Base-by-base conservation (phyloP, 2,797 vertebrate genomes). In the Peromyscus melanophrys region DNA sequence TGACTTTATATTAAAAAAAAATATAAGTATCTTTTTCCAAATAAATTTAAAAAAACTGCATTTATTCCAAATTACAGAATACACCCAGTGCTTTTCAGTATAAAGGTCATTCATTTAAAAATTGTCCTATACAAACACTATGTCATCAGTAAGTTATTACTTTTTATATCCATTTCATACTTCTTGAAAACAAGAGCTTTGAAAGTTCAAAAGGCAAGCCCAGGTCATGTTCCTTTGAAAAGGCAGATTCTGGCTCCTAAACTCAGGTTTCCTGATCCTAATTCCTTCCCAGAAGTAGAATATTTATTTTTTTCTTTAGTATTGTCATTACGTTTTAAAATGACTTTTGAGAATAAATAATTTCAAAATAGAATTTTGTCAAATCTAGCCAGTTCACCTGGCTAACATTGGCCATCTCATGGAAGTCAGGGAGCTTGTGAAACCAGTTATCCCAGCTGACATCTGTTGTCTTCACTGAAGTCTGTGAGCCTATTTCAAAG, bases 41-140 rank as follows among this genome's bases (percentile, higher is more conserved):
- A 43, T 40, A 40, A 29, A 87, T 71, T 29, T 2, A 3, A 11
- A 63, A 29, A 65, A 65, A 95, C 21, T 84, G 40, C 0, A 37
- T 85, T 88, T 88, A 87, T 9, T 93, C 65, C 65, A 96, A 93
- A 93, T 85, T 90, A 52, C 84, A 77, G 63, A 4, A 80, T 27
- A 29, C 86, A 75, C 7, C 9, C 8, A 69, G 46, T 40, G 0
- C 19, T 96, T 90, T 82, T 80, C 4, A 67, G 19, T 63, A 78
- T n/a, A 85, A 76, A 90, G 4, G 37, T 0, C 2, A 78, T 61
- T 89, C 27, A 25, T 86, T 95, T 13, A 29, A 43, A 29, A 17
- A 14, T 90, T 73, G 43, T 61, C 6, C 27, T 29, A 85, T 89
- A 71, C 82, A 81, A 76, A 83, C 13, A 90, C 40, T 55, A 46